Percentiles rank a stretch among this genome's conserved stretches.
Evolutionary conservation across 23 tunicate species (phyloP).

Genomic region (Trididemnum miniatum): DNA sequence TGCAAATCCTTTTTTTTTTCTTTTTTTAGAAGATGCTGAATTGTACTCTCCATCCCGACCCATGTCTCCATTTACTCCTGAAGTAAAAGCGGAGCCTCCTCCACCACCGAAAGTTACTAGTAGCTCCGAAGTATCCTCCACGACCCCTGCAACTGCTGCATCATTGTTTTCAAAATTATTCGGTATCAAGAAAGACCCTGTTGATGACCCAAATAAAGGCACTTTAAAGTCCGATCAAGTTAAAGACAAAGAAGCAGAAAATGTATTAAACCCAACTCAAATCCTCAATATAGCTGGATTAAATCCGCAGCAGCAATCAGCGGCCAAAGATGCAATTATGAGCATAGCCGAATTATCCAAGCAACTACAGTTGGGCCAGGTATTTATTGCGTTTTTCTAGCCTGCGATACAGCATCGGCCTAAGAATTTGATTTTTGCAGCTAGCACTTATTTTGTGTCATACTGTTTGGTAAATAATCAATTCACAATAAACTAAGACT

Average conservation of each 20-base stretch:
- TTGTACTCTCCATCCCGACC: slow-evolving; percentile 61
- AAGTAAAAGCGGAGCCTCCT: neutral
- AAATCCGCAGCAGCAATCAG: slow-evolving; percentile 71
- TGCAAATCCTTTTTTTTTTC: neutral
- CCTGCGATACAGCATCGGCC: no score
- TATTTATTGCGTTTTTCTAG: no score
- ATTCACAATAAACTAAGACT: no score
- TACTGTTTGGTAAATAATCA: no score
- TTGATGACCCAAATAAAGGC: neutral
- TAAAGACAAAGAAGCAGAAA: slow-evolving; percentile 35
- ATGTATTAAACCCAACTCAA: slow-evolving; percentile 81
- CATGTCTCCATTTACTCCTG: slow-evolving; percentile 32
- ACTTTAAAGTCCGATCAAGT: neutral
- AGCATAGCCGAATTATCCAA: slow-evolving; percentile 87
- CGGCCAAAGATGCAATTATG: slow-evolving; percentile 83
- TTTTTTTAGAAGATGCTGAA: slow-evolving; percentile 9
- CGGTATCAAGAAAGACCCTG: slow-evolving; percentile 16
- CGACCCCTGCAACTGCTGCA: slow-evolving; percentile 9
- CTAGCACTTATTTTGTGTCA: no score
- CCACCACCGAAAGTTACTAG: neutral
- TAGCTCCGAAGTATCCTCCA: slow-evolving; percentile 25
- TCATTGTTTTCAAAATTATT: slow-evolving; percentile 21
- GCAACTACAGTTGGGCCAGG: slow-evolving; percentile 81
- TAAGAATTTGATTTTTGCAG: no score
- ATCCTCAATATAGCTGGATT: slow-evolving; percentile 82